Percentiles rank a stretch among this genome's conserved stretches.
phyloP scores from a whole-genome alignment of 2,113 vertebrate species.

The Brachypteracias leptosomus region DNA sequence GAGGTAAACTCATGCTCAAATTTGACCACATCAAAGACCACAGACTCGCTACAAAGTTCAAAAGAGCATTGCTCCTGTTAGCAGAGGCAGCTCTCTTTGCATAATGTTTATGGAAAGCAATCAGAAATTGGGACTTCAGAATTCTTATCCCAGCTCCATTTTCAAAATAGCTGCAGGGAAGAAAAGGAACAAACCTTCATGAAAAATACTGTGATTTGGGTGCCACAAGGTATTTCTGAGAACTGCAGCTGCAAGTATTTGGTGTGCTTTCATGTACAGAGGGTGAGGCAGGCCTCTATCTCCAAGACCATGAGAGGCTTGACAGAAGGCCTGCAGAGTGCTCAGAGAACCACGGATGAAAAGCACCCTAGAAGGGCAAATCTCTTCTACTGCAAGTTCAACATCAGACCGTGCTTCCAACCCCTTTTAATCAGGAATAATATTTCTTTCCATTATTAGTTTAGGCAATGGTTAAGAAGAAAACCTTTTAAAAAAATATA shows the following conservation, averaged over 20 bases:
- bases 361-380: not conserved
- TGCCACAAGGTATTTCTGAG: not conserved
- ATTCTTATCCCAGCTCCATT: not conserved
- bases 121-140: not conserved
- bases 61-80: not conserved
- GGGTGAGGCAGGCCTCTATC: not conserved
- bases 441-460: constrained; percentile 46
- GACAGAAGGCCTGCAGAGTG: not conserved
- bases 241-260: not conserved
- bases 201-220: not conserved
- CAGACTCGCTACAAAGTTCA: not conserved
- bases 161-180: not conserved
- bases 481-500: constrained; percentile 11
- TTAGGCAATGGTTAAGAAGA: constrained; percentile 42
- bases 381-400: not conserved
- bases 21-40: constrained; percentile 6
- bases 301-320: not conserved
- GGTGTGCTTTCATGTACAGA: not conserved
- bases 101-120: not conserved
- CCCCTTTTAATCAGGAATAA: not conserved
- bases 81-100: not conserved
- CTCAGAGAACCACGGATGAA: not conserved
- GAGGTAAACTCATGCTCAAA: not conserved
- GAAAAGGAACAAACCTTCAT: not conserved
- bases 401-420: not conserved